Base-by-base conservation (phyloP, 2,888 invertebrate genomes). In the Pristionchus japonicus region DNA sequence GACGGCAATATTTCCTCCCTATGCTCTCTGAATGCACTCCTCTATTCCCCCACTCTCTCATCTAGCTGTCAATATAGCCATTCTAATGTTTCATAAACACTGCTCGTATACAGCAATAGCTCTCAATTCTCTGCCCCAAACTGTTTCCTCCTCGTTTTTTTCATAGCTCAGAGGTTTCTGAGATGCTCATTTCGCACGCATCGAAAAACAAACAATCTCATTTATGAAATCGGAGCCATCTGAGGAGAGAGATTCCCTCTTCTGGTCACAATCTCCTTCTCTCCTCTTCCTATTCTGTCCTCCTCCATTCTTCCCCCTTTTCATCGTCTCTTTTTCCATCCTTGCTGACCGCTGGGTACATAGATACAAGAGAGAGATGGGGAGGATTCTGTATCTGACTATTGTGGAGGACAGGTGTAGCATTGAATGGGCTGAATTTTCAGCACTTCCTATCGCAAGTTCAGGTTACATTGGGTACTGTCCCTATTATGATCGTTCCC, bases 41-140 rank as follows among this genome's bases (percentile, higher is more conserved):
- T 47, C 43, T 6, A 47, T 43, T 77, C 77, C 17, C 47, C 47
- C 34, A 31, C 34, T 47, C 47, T 77, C 47, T 43, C 77, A 17
- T 37, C 77, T 43, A 40, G 43, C 43, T 74, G 40, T 74, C 20
- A 47, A 77, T 40, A 77, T 43, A 27, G 77, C n/a, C 77, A 43
- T 77, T 77, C 77, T 77, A 77, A 77, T 77, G 77, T 77, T 77
- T 77, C 77, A 77, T 47, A 77, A 47, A 77, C 40, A 77, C 77
- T 27, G 11, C 7, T 27, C 13, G 27, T 47, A 40, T 77, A 40
- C 77, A 77, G 70, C 37, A n/a, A 77, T 40, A 43, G 77, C 77
- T 11, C 77, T 77, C 77, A 43, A 77, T n/a, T n/a, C 27, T 20
- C 23, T 67, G n/a, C n/a, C 6, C 64, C 13, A 70, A 17, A 9